Evolutionary conservation across 2,113 vertebrate species (phyloP).

Genomic region (Lepus timidus): DNA sequence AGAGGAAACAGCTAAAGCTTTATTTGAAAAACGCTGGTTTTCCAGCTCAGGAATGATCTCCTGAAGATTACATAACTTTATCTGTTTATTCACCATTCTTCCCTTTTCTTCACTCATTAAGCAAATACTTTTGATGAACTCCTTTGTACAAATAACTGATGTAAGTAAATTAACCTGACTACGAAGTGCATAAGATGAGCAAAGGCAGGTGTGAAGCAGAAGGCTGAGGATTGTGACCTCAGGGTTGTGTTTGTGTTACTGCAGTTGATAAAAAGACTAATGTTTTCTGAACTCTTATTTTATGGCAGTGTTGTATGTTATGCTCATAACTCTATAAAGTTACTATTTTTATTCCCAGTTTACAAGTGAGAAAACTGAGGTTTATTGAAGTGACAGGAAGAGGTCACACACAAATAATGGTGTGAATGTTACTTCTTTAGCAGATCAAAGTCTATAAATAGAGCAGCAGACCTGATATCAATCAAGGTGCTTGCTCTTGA

Average conservation of each 20-base stretch:
- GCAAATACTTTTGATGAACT: constrained; percentile 3
- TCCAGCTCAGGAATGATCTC: neutral
- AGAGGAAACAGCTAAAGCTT: neutral
- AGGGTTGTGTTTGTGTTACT: neutral
- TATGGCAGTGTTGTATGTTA: neutral
- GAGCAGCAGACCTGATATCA: neutral
- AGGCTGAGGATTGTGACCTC: neutral
- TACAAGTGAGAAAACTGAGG: neutral
- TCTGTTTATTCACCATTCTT: neutral
- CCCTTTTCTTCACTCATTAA: constrained; percentile 21
- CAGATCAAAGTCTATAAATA: neutral
- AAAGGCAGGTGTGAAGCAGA: neutral
- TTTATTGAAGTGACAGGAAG: neutral
- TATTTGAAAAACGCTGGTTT: neutral
- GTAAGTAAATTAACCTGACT: neutral
- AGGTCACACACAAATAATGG: neutral
- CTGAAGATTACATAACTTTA: neutral
- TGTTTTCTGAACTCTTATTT: neutral
- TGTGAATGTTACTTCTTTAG: neutral
- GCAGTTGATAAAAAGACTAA: neutral
- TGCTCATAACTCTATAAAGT: neutral
- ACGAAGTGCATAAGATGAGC: neutral
- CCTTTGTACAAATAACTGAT: neutral
- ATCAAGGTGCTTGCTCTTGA: neutral
- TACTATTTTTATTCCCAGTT: neutral